Evolutionary conservation across 1,140 invertebrate genomes (phyloP), one percentile per base, ranked within the genome.

Genomic region (Chrysoperla carnea): DNA sequence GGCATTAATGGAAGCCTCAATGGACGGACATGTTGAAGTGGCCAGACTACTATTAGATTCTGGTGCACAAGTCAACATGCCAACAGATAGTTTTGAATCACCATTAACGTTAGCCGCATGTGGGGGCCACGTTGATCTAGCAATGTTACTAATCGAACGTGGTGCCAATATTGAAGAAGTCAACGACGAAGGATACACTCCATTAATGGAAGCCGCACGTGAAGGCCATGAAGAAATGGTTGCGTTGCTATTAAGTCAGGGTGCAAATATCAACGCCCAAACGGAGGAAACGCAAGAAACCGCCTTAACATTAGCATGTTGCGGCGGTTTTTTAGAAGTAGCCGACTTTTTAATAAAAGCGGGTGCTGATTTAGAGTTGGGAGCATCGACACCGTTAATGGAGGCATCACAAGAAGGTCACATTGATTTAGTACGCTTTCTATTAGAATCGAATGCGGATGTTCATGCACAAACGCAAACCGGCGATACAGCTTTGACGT

Each of bases 201-300:
- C 94, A n/a, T 66, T 99, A 33, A 95, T 94, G 90, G 95, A 99
- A 70, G 94, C 93, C 42, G 89, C 92, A 0, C 69, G 95, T 11
- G 95, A 99, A 66, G 95, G 95, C 14, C 94, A 99, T 61, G 88
- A 97, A 60, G 90, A 95, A 62, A 96, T 98, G 88, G 93, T 98
- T 8, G 87, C 89, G 29, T 67, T 96, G 36, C 73, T 99, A 14
- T 68, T 98, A 1, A 83, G 80, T 51, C 87, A 94, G 70, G 89
- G 88, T 48, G 94, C 94, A 17, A 85, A 93, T 53, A 94, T 99
- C 50, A 98, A 99, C 68, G 88, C 91, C 35, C 90, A 94, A 62
- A 98, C 93, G 6, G 94, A 98, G 62, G 91, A 97, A 62, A 97
- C 93, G 1, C 91, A 97, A 60, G 94, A 98, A 67, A 98, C 94